Evolutionary conservation across 2,797 vertebrate genomes (phyloP), one percentile per base, ranked within the genome.

Genomic region (Hephaestus fuliginosus): DNA sequence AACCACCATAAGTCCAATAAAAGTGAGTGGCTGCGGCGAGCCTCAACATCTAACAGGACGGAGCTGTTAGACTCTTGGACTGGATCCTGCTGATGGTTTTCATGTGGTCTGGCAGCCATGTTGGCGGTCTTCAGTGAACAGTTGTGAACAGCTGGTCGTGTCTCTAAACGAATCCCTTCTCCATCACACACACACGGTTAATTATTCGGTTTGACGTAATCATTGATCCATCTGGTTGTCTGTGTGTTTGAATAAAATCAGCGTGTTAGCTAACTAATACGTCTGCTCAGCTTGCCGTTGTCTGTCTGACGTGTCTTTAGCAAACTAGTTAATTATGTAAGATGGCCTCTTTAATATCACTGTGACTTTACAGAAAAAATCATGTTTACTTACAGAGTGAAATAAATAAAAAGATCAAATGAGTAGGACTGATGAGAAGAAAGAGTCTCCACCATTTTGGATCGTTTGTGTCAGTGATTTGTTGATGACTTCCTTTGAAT

Each of bases 31-130:
- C 15, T 0, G 63, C 12, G 30, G 7, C 15, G 0, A 53, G 1
- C 3, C 17, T 69, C 12, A 2, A 13, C 20, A 6, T 8, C 14
- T 11, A 20, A n/a, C 11, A 25, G 20, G 9, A 4, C n/a, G 5
- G n/a, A 56, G n/a, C 56, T 25, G 36, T 4, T 58, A 68, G 56
- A 30, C 8, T 3, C 17, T 15, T 14, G 17, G 17, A 8, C 36
- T 62, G 57, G 48, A 5, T 28, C 30, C 46, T 7, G 41, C 0
- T 48, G 53, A 76, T 56, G n/a, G 39, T 7, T 66, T 13, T 44
- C 60, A 36, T 53, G 67, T 52, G 72, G 20, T 60, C 60, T 41
- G 67, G 79, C 79, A 48, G 67, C 52, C 58, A 70, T 80, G 22
- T 70, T 75, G 71, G 44, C 56, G 2, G 51, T 1, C 33, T 0